phyloP scores from a whole-genome alignment of 2,113 vertebrate genomes.

The Motacilla alba region DNA sequence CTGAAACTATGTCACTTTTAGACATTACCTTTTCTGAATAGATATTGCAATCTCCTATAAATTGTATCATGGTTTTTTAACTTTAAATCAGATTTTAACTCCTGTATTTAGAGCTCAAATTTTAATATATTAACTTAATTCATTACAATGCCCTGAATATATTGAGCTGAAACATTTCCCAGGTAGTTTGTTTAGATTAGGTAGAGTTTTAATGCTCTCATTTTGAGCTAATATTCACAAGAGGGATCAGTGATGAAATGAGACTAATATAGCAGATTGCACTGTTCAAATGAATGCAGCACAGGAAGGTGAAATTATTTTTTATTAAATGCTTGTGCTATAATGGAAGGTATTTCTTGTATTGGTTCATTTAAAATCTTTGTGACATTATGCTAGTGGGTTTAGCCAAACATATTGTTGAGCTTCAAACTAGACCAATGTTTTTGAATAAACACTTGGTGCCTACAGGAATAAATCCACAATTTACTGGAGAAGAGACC shows the following conservation, averaged over 20 bases:
- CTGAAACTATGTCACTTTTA: not conserved
- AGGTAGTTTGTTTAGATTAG: slow-evolving; percentile 24
- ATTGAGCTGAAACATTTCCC: not conserved
- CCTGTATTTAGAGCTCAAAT: not conserved
- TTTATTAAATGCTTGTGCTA: not conserved
- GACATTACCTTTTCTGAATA: not conserved
- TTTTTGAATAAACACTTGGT: not conserved
- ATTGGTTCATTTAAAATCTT: not conserved
- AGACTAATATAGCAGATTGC: not conserved
- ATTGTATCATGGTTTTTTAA: not conserved
- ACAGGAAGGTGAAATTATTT: not conserved
- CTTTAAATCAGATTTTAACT: not conserved
- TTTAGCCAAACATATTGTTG: not conserved
- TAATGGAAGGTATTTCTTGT: not conserved
- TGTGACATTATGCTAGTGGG: not conserved
- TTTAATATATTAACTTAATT: not conserved
- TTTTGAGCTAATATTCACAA: slow-evolving; percentile 15
- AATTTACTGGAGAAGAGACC: not conserved
- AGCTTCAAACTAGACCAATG: not conserved
- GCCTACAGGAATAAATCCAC: not conserved
- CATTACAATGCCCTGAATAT: not conserved
- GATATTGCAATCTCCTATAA: not conserved
- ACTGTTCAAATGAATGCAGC: not conserved
- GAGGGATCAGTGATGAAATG: slow-evolving; percentile 13
- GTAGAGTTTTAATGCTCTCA: not conserved